Evolutionary conservation across 1,140 invertebrate genomes (phyloP).

Genomic region (Papilio machaon): DNA sequence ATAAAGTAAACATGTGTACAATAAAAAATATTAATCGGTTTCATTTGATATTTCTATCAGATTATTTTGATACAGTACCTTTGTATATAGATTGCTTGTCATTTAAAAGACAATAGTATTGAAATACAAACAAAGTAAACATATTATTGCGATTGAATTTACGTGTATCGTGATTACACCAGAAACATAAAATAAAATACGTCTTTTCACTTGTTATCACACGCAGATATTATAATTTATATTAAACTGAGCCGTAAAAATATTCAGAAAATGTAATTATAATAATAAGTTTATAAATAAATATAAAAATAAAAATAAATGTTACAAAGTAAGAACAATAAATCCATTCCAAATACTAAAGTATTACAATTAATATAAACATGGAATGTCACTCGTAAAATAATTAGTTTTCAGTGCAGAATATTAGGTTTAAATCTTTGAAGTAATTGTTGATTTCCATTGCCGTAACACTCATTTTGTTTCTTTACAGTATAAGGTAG

Average conservation of each 20-base stretch:
- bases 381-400: slow-evolving; percentile 33
- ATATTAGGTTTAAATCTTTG: background rate
- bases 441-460: too few species aligned
- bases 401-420: slow-evolving; percentile 11
- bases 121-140: background rate
- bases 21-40: too few species aligned
- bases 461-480: too few species aligned
- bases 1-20: too few species aligned
- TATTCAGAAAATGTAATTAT: slow-evolving; percentile 5
- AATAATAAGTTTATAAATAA: background rate
- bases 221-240: background rate
- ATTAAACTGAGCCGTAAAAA: background rate
- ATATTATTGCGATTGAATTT: background rate
- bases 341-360: slow-evolving; percentile 9
- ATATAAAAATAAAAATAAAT: background rate
- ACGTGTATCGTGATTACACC: background rate
- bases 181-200: background rate
- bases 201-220: background rate
- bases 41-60: too few species aligned
- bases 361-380: slow-evolving; percentile 29
- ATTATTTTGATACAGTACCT: too few species aligned
- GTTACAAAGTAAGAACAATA: slow-evolving; percentile 11
- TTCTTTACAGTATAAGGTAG: too few species aligned
- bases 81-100: background rate
- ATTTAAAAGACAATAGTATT: background rate